phyloP scores from a whole-genome alignment of 2,888 invertebrate species.

The Tolmerus cingulatus region DNA sequence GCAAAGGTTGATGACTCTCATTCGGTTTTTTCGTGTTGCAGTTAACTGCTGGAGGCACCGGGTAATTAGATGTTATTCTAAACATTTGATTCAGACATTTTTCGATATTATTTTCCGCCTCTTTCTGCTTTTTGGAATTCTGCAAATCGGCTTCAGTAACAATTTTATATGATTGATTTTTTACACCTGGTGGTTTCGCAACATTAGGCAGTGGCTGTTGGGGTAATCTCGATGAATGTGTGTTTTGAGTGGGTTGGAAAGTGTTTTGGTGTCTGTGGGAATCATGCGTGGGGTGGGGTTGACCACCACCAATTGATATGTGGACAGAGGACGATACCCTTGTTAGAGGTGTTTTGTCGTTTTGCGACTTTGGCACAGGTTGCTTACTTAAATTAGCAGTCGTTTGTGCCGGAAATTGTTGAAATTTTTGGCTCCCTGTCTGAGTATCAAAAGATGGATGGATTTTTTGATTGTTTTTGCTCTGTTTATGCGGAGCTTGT shows the following conservation, averaged over 20 bases:
- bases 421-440: neutral
- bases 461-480: neutral
- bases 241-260: neutral
- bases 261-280: slow-evolving; percentile 1
- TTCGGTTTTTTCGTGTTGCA: slow-evolving; percentile 48
- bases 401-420: neutral
- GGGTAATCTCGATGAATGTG: neutral
- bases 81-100: slow-evolving; percentile 61
- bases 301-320: slow-evolving; percentile 17
- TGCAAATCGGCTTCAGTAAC: slow-evolving; percentile 50
- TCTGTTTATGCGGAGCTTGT: neutral
- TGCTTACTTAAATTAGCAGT: neutral
- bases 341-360: neutral
- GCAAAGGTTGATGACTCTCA: slow-evolving; percentile 47
- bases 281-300: slow-evolving; percentile 20
- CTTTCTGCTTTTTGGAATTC: slow-evolving; percentile 59
- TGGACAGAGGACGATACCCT: slow-evolving; percentile 26
- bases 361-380: neutral
- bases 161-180: neutral
- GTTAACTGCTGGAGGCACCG: neutral
- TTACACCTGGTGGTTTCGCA: neutral
- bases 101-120: slow-evolving; percentile 62
- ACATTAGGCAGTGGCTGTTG: neutral
- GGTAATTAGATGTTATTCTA: slow-evolving; percentile 55
- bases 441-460: neutral